Evolutionary conservation across 2,888 invertebrate species (phyloP), one percentile per base, ranked within the genome.

Genomic region (Reticulitermes lucifugus): DNA sequence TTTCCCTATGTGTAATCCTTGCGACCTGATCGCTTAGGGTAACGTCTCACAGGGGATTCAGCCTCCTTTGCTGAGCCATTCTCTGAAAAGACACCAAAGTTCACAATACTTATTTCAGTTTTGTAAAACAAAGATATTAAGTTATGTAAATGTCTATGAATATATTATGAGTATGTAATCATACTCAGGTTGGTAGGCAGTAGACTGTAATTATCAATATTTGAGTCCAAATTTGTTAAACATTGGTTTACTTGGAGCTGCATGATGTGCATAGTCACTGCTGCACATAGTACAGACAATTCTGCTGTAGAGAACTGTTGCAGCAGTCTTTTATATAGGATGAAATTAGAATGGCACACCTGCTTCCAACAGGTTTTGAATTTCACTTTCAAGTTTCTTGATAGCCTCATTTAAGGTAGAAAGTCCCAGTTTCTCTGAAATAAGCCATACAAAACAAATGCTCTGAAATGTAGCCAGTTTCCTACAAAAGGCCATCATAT

Each of bases 1-100:
- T 73, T 55, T 60, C 60, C 84, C 25, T 86, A 84, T n/a, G 59
- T 21, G 55, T 86, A 86, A 46, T 84, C 51, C 29, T 84, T 84
- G 21, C 46, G 22, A 22, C 71, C n/a, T 21, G 65, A 65, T 25
- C 84, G 60, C 43, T 43, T 41, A 25, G 84, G 84, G 71, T 84
- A 84, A 70, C 84, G 60, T 22, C 51, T 60, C 18, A 7, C 25
- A 46, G 83, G 22, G 35, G 43, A 18, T 6, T 60, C 29, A n/a
- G 18, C 6, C 75, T 75, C 35, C 43, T 75, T 22, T 35, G 18
- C 22, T 21, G 29, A 21, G 4, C 18, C 25, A 71, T 3, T 71
- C 35, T 18, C 29, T 35, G 35, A 71, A 71, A 71, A 9, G 6
- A 60, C n/a, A 22, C 60, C 60, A 60, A 22, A 60, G 4, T 60